Conservation (phyloP, 1,140 invertebrate species). For the Adoxophyes honmai region DNA sequence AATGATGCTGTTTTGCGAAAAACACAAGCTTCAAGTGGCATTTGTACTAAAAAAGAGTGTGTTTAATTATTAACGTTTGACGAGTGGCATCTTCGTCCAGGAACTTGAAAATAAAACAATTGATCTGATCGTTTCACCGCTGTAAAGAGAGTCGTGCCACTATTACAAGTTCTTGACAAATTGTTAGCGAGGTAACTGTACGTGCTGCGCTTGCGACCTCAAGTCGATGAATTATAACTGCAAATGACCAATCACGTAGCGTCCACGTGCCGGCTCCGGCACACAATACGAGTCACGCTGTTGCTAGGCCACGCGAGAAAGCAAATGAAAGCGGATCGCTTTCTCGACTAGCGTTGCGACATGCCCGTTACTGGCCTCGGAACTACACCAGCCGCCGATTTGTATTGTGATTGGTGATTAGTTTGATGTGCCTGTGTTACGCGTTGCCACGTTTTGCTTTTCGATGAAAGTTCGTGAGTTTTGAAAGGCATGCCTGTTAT, state of each 20-base stretch:
- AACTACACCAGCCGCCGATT: background rate
- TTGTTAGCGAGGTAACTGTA: background rate
- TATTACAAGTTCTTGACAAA: background rate
- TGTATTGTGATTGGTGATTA: constrained; percentile 14
- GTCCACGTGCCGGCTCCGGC: constrained; percentile 4
- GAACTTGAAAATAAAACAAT: too few species aligned
- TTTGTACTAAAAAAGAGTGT: too few species aligned
- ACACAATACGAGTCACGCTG: constrained; percentile 15
- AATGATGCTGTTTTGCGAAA: too few species aligned
- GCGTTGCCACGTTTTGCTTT: background rate
- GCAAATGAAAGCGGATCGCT: constrained; percentile 36
- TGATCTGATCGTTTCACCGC: too few species aligned
- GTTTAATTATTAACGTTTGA: too few species aligned
- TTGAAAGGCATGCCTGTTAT: background rate
- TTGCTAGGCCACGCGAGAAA: constrained; percentile 34
- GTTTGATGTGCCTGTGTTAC: constrained; percentile 13
- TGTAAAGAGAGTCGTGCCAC: background rate
- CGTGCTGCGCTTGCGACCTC: background rate
- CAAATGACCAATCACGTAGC: constrained; percentile 11
- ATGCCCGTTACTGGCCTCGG: background rate
- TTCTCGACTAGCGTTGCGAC: constrained; percentile 11
- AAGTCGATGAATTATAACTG: constrained; percentile 6
- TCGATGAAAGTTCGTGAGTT: constrained; percentile 1
- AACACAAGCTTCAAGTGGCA: too few species aligned
- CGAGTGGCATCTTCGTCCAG: too few species aligned